Percentiles rank a stretch among this genome's conserved stretches.
Evolutionary conservation across 2,113 vertebrate genomes (phyloP).

Genomic region (Raja brachyura): DNA sequence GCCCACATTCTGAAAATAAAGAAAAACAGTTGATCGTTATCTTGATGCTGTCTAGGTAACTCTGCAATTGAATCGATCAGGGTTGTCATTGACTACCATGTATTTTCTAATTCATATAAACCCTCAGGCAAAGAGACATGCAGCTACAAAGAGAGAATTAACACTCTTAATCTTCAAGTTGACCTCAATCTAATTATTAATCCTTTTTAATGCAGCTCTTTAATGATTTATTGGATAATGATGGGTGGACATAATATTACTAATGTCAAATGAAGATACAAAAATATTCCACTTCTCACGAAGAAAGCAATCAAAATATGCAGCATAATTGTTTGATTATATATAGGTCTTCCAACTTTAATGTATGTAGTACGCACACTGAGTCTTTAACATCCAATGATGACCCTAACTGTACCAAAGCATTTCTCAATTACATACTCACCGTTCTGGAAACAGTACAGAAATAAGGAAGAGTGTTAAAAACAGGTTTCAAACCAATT

Average conservation of each 20-base stretch:
- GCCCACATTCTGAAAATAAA: neutral
- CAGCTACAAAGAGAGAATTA: neutral
- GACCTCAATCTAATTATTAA: constrained; percentile 4
- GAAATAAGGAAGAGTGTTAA: neutral
- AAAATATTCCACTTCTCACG: neutral
- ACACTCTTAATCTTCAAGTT: neutral
- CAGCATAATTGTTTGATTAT: neutral
- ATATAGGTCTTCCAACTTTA: no score
- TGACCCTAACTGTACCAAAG: neutral
- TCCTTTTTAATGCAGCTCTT: neutral
- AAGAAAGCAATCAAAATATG: neutral
- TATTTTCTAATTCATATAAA: neutral
- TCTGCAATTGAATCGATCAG: constrained; percentile 23
- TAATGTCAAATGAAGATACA: neutral
- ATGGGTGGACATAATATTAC: neutral
- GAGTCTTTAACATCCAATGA: neutral
- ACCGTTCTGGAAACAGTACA: neutral
- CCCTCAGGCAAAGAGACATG: neutral
- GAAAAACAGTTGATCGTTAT: neutral
- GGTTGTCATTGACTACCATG: neutral
- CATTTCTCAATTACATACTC: neutral
- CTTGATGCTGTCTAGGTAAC: neutral
- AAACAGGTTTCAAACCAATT: neutral
- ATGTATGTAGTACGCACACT: no score
- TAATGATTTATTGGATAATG: neutral